Conservation (phyloP, 1,140 invertebrate species). For the Pseudomyrmex flavicornis region DNA sequence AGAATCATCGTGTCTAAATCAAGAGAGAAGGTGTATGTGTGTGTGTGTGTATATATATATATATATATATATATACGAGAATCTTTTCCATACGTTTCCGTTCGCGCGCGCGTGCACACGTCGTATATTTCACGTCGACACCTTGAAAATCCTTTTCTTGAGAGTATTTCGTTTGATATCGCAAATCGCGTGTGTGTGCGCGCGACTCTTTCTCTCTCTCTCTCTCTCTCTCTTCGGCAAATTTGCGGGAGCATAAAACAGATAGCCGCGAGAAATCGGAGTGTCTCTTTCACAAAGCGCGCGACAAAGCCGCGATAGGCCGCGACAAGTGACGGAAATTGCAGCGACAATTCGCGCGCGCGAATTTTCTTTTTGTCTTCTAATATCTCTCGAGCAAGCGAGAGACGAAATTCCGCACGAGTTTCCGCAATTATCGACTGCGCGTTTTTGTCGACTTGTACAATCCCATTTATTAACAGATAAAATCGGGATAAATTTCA, state of each 20-base stretch:
- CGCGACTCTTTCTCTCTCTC: constrained; percentile 1
- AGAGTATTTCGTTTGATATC: constrained; percentile 57
- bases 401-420: background rate
- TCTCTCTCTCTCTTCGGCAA: constrained; percentile 1
- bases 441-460: background rate
- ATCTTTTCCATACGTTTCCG: constrained; percentile 25
- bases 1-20: constrained; percentile 59
- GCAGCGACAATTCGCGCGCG: constrained; percentile 8
- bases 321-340: constrained; percentile 22
- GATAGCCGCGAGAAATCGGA: constrained; percentile 48
- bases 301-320: constrained; percentile 30
- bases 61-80: constrained; percentile 8
- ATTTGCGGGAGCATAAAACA: constrained; percentile 38
- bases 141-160: constrained; percentile 38
- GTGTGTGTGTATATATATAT: too few relatives aligned
- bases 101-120: background rate
- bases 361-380: background rate
- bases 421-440: background rate
- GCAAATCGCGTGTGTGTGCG: constrained; percentile 20
- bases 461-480: background rate
- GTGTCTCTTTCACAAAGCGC: constrained; percentile 30
- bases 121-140: constrained; percentile 57
- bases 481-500: background rate
- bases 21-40: background rate
- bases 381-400: background rate